phyloP scores from a whole-genome alignment of 2,888 invertebrate genomes.

The Dichetophora obliterata region DNA sequence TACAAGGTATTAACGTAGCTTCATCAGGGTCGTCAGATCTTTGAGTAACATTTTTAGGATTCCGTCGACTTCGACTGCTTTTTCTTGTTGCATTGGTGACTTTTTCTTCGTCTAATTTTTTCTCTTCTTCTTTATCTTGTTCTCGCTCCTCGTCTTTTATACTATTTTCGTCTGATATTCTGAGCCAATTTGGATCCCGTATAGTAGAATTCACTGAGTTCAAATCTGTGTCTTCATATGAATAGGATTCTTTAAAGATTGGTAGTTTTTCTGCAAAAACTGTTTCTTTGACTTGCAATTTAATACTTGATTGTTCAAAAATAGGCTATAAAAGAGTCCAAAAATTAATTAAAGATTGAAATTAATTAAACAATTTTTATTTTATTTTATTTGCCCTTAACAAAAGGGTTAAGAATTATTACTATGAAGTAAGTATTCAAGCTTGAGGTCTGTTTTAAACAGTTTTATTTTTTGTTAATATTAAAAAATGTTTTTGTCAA shows the following conservation, averaged over 20 bases:
- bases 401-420: too few species aligned
- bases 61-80: too few species aligned
- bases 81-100: background rate
- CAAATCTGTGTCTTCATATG: constrained; percentile 1
- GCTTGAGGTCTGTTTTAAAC: too few species aligned
- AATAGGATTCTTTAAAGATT: background rate
- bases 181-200: background rate
- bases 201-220: background rate
- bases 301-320: background rate
- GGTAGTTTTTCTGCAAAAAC: constrained; percentile 6
- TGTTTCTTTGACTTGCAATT: background rate
- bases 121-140: background rate
- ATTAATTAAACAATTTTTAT: background rate
- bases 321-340: background rate
- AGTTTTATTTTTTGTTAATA: too few species aligned
- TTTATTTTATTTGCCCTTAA: too few species aligned
- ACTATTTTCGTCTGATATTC: background rate
- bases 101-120: background rate
- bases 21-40: background rate
- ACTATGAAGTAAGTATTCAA: too few species aligned
- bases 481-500: too few species aligned
- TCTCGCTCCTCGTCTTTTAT: background rate
- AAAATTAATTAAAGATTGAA: background rate
- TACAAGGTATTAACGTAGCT: background rate
- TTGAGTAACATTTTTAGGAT: too few species aligned